Conservation (phyloP, 2,888 invertebrate species). For the Odontomyia ornata region DNA sequence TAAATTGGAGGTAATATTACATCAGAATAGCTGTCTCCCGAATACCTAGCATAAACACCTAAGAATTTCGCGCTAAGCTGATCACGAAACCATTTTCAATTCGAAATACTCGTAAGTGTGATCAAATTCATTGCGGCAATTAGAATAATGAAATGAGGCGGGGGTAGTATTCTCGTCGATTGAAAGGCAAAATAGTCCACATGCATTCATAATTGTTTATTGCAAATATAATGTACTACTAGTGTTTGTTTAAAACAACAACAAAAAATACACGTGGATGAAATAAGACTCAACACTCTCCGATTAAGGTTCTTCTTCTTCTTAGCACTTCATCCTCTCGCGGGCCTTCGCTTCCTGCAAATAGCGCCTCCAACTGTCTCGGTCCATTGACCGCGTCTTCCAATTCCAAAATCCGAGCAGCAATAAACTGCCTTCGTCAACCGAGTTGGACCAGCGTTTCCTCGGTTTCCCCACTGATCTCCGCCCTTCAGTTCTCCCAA, state of each 20-base stretch:
- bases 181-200: neutral
- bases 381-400: no score
- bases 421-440: no score
- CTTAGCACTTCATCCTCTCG: no score
- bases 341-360: no score
- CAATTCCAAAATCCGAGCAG: no score
- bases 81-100: neutral
- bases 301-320: neutral
- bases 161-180: neutral
- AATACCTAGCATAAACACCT: neutral
- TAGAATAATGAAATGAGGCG: neutral
- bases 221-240: neutral
- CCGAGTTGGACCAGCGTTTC: no score
- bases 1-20: neutral
- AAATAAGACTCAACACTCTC: conserved; percentile 38
- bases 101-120: neutral
- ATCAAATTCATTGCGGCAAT: neutral
- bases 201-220: neutral
- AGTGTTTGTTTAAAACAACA: neutral
- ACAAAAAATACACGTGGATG: neutral
- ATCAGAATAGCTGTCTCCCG: neutral
- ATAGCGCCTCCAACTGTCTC: no score
- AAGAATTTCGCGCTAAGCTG: neutral
- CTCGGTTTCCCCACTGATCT: no score
- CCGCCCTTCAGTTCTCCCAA: no score